Evolutionary conservation across 2,888 invertebrate species (phyloP).

Genomic region (Ochlodes sylvanus): DNA sequence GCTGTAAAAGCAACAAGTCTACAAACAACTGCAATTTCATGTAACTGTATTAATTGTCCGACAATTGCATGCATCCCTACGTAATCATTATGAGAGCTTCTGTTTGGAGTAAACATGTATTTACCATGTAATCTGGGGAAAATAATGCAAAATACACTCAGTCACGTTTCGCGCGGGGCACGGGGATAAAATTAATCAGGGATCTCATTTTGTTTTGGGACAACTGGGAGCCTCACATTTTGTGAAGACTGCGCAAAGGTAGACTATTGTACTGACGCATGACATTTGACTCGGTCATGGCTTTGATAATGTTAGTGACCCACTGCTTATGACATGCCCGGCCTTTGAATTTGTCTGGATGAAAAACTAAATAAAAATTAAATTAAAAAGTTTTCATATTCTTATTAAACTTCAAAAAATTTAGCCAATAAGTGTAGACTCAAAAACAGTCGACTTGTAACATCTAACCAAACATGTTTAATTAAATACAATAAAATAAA

Average conservation of each 20-base stretch:
- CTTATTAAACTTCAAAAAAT: too few relatives aligned
- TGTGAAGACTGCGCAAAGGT: neutral
- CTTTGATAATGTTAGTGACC: too few relatives aligned
- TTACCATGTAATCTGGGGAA: conserved; percentile 35
- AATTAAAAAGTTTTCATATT: too few relatives aligned
- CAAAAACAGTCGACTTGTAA: too few relatives aligned
- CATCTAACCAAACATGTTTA: too few relatives aligned
- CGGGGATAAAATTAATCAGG: conserved; percentile 38
- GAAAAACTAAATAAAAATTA: too few relatives aligned
- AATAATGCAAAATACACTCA: conserved; percentile 35
- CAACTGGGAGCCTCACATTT: conserved; percentile 17
- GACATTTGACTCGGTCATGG: too few relatives aligned
- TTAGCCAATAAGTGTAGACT: too few relatives aligned
- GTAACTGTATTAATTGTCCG: neutral
- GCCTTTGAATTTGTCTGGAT: too few relatives aligned
- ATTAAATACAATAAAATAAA: too few relatives aligned
- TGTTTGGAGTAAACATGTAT: conserved; percentile 18
- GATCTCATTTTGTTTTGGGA: conserved; percentile 35
- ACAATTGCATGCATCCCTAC: conserved; percentile 18
- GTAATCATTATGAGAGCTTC: conserved; percentile 30
- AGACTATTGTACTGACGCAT: neutral
- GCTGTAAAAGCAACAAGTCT: neutral
- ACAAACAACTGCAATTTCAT: neutral
- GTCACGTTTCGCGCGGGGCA: conserved; percentile 30
- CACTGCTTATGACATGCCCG: too few relatives aligned